Percentiles rank a stretch among this genome's conserved stretches.
phyloP scores from a whole-genome alignment of 2,888 invertebrate species.

The Eulithis testata region DNA sequence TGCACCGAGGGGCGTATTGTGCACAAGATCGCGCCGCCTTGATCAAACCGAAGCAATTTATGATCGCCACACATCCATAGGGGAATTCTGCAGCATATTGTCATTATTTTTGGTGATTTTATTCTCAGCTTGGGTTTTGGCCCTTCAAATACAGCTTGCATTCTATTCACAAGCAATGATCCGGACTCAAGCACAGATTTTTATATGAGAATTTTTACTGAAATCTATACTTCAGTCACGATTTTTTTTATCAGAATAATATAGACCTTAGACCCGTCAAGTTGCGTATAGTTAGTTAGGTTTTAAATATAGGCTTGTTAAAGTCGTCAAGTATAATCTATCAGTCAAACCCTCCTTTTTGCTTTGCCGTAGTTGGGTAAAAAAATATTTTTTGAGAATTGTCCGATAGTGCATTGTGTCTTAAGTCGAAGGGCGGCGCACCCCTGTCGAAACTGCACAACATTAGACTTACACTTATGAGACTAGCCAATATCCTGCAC shows the following conservation, averaged over 20 bases:
- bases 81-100: constrained; percentile 27
- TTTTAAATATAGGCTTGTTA: no score
- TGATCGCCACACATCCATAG: constrained; percentile 65
- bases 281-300: no score
- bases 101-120: not conserved
- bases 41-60: constrained; percentile 82
- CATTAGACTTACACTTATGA: constrained; percentile 62
- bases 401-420: constrained; percentile 57
- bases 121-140: not conserved
- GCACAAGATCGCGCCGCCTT: constrained; percentile 66
- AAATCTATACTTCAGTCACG: no score
- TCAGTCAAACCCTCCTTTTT: not conserved
- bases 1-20: constrained; percentile 55
- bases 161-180: no score
- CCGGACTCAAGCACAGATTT: no score
- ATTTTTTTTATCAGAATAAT: no score
- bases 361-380: no score
- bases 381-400: constrained; percentile 46
- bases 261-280: no score
- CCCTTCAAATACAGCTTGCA: no score
- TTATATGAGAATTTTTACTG: no score
- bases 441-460: constrained; percentile 67
- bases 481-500: constrained; percentile 43
- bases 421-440: constrained; percentile 65
- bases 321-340: no score